Evolutionary conservation across 1,140 invertebrate genomes (phyloP), one percentile per base, ranked within the genome.

Genomic region (Cotesia typhae): DNA sequence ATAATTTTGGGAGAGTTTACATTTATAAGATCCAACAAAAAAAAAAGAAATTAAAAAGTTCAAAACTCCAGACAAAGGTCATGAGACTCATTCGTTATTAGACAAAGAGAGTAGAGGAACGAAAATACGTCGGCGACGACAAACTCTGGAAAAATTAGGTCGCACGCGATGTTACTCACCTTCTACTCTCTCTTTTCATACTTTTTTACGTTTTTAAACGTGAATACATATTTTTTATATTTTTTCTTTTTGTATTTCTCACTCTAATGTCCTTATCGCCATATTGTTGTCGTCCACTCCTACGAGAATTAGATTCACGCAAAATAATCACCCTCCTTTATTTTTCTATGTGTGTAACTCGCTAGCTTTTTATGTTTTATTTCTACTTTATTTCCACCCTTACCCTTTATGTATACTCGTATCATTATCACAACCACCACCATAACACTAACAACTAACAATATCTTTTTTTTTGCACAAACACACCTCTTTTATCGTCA

Each of bases 221-320:
- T 47, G 41, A 47, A 47, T 10, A 47, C 41, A 47, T 47, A 47
- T 9, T 47, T 47, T 47, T 47, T 47, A 28, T 14, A 37, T 47
- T 38, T 52, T 38, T 20, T 36, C 36, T n/a, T n/a, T 57, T 20
- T 36, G 10, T 6, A 47, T 0, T 35, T 51, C 51, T 59, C 65
- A 51, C 64, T 60, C 38, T 17, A 38, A 35, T 37, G 36, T 57
- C 64, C 71, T 72, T 72, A 72, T 72, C 71, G 64, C 55, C 36
- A n/a, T 20, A 20, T 41, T n/a, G 57, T 36, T 57, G 57, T 63
- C 60, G 17, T 53, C 70, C 51, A 71, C 41, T 64, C 59, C 69
- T 63, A 51, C 60, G 41, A 20, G 69, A 52, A 37, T 57, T 64
- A 71, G 20, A 71, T 71, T 71, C 69, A 71, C 69, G 69, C 69